phyloP scores from a whole-genome alignment of 2,797 vertebrate genomes.

The Cossypha caffra region DNA sequence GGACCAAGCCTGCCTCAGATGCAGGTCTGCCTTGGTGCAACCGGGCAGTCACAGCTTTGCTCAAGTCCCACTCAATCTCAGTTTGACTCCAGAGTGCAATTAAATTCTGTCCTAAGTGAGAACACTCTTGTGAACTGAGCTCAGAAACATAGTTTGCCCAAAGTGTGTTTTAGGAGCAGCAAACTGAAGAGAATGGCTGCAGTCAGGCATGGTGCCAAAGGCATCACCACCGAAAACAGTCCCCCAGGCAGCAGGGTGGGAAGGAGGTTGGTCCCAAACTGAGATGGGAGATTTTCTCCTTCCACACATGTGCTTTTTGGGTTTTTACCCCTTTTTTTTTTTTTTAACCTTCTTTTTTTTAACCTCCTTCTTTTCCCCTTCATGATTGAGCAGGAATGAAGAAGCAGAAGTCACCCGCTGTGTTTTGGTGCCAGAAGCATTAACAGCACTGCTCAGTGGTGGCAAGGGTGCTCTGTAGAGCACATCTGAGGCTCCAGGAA shows the following conservation, averaged over 20 bases:
- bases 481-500: slow-evolving; percentile 5
- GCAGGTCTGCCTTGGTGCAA: neutral
- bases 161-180: neutral
- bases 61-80: neutral
- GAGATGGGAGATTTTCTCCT: neutral
- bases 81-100: neutral
- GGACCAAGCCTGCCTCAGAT: neutral
- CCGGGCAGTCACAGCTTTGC: neutral
- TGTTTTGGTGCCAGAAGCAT: neutral
- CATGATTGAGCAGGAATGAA: neutral
- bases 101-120: neutral
- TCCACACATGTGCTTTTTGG: neutral
- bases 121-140: neutral
- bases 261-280: neutral
- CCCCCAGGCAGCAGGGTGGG: neutral
- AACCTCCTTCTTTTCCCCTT: neutral
- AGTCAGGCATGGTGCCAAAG: neutral
- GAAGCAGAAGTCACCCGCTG: neutral
- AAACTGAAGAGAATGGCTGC: neutral
- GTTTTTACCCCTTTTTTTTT: rapidly evolving
- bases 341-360: neutral
- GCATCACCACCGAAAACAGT: neutral
- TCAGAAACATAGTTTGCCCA: neutral
- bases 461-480: neutral
- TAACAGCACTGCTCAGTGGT: neutral